A percentile compares a stretch with the other conserved stretches of the same genome.
These are phyloP conservation scores for Gorsachius goisagi DNA, from an alignment of 2,113 vertebrate genomes.

Conservation along the genomic window DNA sequence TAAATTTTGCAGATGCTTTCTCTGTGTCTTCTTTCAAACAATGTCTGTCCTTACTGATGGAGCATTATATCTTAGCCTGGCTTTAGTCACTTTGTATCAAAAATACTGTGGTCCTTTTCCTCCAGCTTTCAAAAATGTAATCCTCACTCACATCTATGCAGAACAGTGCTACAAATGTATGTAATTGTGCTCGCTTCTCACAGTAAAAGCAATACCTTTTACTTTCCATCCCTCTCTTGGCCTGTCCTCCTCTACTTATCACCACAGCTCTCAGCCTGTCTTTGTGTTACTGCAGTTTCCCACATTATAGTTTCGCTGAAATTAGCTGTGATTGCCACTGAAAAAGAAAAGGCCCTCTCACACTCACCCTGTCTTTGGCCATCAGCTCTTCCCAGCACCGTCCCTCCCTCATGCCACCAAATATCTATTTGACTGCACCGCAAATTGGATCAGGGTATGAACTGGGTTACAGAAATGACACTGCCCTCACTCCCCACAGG, in stretches of 20 bases:
- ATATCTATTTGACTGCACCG: neutral
- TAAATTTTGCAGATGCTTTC: neutral
- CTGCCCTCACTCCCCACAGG: rapidly evolving
- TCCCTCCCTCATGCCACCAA: neutral
- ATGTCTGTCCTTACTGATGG: neutral
- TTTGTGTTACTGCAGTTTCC: neutral
- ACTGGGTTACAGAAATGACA: neutral
- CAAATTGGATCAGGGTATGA: neutral
- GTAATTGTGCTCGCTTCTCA: neutral
- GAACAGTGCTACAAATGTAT: neutral
- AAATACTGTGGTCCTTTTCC: neutral
- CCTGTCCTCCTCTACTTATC: neutral
- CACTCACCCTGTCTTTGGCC: neutral
- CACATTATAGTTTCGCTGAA: neutral
- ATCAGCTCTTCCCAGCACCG: neutral
- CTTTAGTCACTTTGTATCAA: neutral
- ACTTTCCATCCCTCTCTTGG: neutral
- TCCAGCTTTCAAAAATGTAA: neutral
- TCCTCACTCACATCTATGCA: neutral
- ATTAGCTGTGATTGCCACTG: neutral
- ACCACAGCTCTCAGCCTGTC: neutral
- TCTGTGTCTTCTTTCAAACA: neutral
- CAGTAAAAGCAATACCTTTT: neutral
- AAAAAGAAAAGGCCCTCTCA: neutral
- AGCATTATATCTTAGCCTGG: neutral